Evolutionary conservation across 1,140 invertebrate species (phyloP).

Genomic region (Scaptomyza graminum): DNA sequence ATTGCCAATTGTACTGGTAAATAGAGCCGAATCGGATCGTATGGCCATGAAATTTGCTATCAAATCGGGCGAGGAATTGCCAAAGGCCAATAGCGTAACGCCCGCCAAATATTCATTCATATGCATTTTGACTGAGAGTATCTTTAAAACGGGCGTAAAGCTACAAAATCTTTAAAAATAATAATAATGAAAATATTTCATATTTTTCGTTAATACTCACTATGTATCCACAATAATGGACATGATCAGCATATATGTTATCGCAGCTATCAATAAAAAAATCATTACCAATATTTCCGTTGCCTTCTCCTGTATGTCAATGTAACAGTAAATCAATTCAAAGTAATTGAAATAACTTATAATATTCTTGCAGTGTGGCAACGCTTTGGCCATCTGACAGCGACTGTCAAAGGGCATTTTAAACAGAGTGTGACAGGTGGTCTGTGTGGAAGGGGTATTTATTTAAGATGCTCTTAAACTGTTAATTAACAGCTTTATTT

Average conservation of each 20-base stretch:
- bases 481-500: background rate
- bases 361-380: slow-evolving; percentile 26
- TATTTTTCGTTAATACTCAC: slow-evolving; percentile 30
- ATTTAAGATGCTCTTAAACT: no score
- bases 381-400: slow-evolving; percentile 27
- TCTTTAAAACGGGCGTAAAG: slow-evolving; percentile 45
- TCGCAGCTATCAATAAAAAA: background rate
- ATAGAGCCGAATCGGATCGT: background rate
- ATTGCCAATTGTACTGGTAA: slow-evolving; percentile 30
- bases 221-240: slow-evolving; percentile 25
- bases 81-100: slow-evolving; percentile 39
- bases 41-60: slow-evolving; percentile 47
- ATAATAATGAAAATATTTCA: background rate
- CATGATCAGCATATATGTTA: slow-evolving; percentile 23
- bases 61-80: slow-evolving; percentile 43
- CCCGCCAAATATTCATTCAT: slow-evolving; percentile 61
- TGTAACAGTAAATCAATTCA: slow-evolving; percentile 51
- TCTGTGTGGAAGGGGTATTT: slow-evolving; percentile 15
- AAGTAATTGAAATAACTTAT: slow-evolving; percentile 52
- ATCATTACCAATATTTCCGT: slow-evolving; percentile 9
- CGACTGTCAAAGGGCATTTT: slow-evolving; percentile 25
- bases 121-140: slow-evolving; percentile 27
- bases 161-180: slow-evolving; percentile 4
- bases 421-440: slow-evolving; percentile 45
- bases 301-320: slow-evolving; percentile 5